A percentile compares a stretch with the other conserved stretches of the same genome.
phyloP scores from a whole-genome alignment of 2,797 vertebrate species.

The Scyliorhinus canicula region DNA sequence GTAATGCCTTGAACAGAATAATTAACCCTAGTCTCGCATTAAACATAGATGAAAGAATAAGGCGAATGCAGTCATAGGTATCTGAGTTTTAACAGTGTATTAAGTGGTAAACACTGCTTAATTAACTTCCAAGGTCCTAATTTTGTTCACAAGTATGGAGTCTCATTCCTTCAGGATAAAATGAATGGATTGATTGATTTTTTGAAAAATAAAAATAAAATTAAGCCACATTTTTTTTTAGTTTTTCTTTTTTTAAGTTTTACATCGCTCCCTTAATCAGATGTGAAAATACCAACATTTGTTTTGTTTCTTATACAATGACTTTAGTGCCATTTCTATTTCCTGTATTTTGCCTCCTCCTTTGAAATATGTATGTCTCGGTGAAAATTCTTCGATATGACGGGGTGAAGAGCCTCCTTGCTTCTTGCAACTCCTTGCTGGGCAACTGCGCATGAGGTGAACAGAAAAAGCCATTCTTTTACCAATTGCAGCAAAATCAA shows the following conservation, averaged over 20 bases:
- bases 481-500: neutral
- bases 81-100: neutral
- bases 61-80: neutral
- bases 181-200: neutral
- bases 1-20: neutral
- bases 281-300: too few relatives aligned
- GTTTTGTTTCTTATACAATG: too few relatives aligned
- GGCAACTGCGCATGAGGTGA: neutral
- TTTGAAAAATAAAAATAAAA: too few relatives aligned
- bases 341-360: too few relatives aligned
- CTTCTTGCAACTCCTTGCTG: too few relatives aligned
- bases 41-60: neutral
- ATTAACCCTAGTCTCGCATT: neutral
- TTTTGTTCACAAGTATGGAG: neutral
- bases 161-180: neutral
- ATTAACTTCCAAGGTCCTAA: too few relatives aligned
- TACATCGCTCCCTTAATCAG: neutral
- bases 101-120: neutral
- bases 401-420: neutral
- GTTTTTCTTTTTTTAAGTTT: neutral
- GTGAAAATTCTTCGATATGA: too few relatives aligned
- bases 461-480: neutral
- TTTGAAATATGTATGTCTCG: too few relatives aligned
- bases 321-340: too few relatives aligned
- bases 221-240: neutral